Evolutionary conservation across 1,140 invertebrate genomes (phyloP).

Genomic region (Aporrectodea caliginosa): DNA sequence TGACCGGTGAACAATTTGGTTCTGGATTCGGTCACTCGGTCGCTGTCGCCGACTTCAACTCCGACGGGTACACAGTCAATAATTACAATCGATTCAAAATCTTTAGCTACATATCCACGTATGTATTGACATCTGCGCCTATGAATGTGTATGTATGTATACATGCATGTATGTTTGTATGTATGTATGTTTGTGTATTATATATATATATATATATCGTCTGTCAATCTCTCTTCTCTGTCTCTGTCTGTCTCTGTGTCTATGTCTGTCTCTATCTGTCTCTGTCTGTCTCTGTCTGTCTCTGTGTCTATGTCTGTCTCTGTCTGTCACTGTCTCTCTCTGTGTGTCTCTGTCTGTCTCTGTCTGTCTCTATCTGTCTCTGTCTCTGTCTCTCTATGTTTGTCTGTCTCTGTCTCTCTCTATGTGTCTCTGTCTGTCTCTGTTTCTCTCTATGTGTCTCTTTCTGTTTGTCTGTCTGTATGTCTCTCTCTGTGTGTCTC

Average conservation of each 20-base stretch:
- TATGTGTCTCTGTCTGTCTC: background rate
- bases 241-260: no score
- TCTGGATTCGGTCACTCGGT: conserved; percentile 92
- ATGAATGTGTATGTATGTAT: no score
- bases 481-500: background rate
- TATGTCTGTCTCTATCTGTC: no score
- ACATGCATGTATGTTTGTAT: no score
- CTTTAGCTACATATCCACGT: no score
- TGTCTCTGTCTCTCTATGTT: background rate
- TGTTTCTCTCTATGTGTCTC: background rate
- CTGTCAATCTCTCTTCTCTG: no score
- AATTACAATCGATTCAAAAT: no score
- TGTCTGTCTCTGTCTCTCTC: background rate
- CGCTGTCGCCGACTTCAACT: conserved; percentile 82
- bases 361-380: background rate
- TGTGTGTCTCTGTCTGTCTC: background rate
- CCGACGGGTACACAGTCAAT: conserved; percentile 78
- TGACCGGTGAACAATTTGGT: conserved; percentile 70
- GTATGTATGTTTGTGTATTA: no score
- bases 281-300: no score
- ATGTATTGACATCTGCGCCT: no score
- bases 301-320: no score
- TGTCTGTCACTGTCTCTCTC: background rate
- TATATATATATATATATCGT: no score
- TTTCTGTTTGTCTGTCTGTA: background rate